Conservation (phyloP, 2,797 vertebrate genomes). For the Siniperca scherzeri region DNA sequence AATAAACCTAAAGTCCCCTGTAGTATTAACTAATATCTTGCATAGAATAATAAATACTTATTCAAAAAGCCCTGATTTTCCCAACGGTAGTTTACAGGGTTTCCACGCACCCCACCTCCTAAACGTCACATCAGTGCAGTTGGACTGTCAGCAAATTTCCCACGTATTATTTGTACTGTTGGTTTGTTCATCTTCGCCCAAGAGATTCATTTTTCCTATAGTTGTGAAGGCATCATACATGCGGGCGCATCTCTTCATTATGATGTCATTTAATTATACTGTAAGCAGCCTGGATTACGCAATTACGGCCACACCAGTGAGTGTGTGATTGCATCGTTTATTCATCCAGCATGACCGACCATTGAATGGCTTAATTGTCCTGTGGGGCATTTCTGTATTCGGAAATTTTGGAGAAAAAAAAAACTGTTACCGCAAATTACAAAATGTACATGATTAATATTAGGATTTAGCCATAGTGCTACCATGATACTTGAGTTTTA, state of each 20-base stretch:
- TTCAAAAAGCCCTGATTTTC: slow-evolving; percentile 33
- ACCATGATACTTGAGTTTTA: background rate
- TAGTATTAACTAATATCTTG: background rate
- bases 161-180: background rate
- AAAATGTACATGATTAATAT: background rate
- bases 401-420: slow-evolving; percentile 38
- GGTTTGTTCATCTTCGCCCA: background rate
- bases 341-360: background rate
- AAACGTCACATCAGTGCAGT: slow-evolving; percentile 38
- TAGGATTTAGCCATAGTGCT: background rate
- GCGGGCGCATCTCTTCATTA: too few species aligned
- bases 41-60: background rate
- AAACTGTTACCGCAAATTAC: background rate
- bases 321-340: background rate
- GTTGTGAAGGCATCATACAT: slow-evolving; percentile 30
- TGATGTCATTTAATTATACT: slow-evolving; percentile 18
- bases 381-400: slow-evolving; percentile 19
- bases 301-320: slow-evolving; percentile 10
- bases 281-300: slow-evolving; percentile 4
- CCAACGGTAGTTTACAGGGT: slow-evolving; percentile 47
- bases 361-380: background rate
- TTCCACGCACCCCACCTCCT: slow-evolving; percentile 37
- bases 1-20: background rate
- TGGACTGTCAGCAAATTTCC: slow-evolving; percentile 57
- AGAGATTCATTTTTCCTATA: slow-evolving; percentile 16